Evolutionary conservation across 2,113 vertebrate species (phyloP).

Genomic region (Typhlomys cinereus): DNA sequence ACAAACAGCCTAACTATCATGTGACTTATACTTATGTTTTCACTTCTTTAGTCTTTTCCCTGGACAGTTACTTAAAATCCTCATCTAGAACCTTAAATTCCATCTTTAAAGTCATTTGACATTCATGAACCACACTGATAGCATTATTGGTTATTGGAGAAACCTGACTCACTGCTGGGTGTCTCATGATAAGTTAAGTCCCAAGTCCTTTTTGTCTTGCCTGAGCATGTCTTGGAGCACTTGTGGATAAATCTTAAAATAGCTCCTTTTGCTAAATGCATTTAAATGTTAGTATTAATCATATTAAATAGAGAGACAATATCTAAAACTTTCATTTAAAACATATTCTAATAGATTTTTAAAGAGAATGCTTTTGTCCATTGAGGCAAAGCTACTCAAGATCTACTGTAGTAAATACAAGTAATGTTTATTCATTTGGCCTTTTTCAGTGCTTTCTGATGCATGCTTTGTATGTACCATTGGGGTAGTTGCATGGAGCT

Average conservation of each 20-base stretch:
- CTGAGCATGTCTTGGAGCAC: not conserved
- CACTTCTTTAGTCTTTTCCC: not conserved
- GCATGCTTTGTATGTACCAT: no score
- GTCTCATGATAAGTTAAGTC: not conserved
- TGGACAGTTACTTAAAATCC: not conserved
- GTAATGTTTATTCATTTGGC: not conserved
- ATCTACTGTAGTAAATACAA: not conserved
- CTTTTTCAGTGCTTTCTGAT: not conserved
- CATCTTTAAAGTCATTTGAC: not conserved
- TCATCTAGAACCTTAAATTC: not conserved
- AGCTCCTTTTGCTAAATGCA: not conserved
- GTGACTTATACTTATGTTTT: not conserved
- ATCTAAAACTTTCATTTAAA: not conserved
- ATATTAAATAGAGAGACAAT: slow-evolving; percentile 2
- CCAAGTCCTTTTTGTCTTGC: not conserved
- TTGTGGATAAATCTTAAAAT: slow-evolving; percentile 25
- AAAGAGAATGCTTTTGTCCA: not conserved
- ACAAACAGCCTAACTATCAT: not conserved
- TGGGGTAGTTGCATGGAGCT: no score
- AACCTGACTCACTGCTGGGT: not conserved
- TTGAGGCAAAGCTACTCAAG: not conserved
- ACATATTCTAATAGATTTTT: not conserved
- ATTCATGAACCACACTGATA: not conserved
- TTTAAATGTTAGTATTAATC: not conserved
- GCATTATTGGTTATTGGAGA: not conserved